Percentiles rank a stretch among this genome's conserved stretches.
Conservation (phyloP, 1,140 invertebrate species). For the Euura saliciscinereae region DNA sequence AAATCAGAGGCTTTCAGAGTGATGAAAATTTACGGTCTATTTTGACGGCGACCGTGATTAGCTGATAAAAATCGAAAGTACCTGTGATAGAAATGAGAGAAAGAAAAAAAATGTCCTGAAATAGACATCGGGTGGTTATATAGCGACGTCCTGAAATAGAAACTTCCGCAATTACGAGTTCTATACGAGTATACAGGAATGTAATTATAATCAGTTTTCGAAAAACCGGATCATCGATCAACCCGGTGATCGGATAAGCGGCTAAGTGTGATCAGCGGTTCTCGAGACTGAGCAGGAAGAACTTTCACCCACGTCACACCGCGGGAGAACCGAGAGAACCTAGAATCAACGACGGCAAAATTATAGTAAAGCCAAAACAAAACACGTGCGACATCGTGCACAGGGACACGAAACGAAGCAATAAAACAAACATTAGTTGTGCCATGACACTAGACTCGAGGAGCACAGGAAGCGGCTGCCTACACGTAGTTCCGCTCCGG, state of each 20-base stretch:
- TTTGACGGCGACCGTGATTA: too few relatives aligned
- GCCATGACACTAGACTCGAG: neutral
- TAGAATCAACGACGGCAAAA: neutral
- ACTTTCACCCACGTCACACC: neutral
- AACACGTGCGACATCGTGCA: neutral
- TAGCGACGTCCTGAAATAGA: too few relatives aligned
- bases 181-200: too few relatives aligned
- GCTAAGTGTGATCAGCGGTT: neutral
- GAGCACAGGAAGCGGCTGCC: neutral
- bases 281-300: neutral
- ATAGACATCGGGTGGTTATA: too few relatives aligned
- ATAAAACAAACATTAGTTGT: neutral
- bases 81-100: too few relatives aligned
- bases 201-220: neutral
- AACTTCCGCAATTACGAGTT: too few relatives aligned
- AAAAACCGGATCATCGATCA: constrained; percentile 1
- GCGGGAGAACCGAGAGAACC: neutral
- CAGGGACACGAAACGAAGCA: neutral
- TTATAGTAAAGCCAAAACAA: neutral
- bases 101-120: too few relatives aligned
- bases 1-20: too few relatives aligned
- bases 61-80: too few relatives aligned
- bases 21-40: too few relatives aligned
- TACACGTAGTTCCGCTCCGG: constrained; percentile 12
- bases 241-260: neutral